Base-by-base conservation (phyloP, 1,140 invertebrate genomes). In the Samia ricini region DNA sequence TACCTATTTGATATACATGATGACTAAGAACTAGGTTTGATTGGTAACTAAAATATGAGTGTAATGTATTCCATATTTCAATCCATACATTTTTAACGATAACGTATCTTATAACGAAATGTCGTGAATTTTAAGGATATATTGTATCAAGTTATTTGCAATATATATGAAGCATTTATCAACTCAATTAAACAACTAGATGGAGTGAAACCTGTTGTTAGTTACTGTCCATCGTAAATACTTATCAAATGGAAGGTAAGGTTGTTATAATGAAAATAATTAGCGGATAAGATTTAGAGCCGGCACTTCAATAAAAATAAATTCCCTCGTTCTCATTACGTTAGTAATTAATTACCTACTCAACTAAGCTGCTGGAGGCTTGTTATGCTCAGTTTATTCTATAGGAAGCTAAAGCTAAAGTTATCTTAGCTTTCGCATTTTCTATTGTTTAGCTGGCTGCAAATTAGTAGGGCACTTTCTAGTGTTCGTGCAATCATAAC, bases 231-330 rank as follows among this genome's bases (percentile, higher is more conserved):
- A 55, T n/a, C 52, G 24, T 55, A 55, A 55, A 55, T 55, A 55
- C 52, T 21, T 55, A 24, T 52, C 22, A 18, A 52, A 20, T 52
- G 12, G n/a, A 52, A 55, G 52, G 52, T 24, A 55, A 55, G 22
- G 52, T 22, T 24, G 5, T 59, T 49, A 22, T 59, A 59, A 59
- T 59, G 21, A 59, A 48, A 19, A 50, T 21, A 59, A 59, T 59
- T 49, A 59, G 57, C 12, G 42, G 48, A 56, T 29, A 26, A 22
- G 57, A 59, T 59, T 59, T 59, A 59, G 42, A 20, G 26, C 50
- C 26, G 22, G 50, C 7, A n/a, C 49, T 60, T 54, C 59, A 54
- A 60, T 60, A 54, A 60, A 60, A 52, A 54, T 60, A 60, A 60
- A 60, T 52, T 60, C 21, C 36, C 59, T 23, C 50, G 18, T 60